A percentile compares a stretch with the other conserved stretches of the same genome.
Conservation (phyloP, 2,797 vertebrate genomes). For the Lacerta viridis region DNA sequence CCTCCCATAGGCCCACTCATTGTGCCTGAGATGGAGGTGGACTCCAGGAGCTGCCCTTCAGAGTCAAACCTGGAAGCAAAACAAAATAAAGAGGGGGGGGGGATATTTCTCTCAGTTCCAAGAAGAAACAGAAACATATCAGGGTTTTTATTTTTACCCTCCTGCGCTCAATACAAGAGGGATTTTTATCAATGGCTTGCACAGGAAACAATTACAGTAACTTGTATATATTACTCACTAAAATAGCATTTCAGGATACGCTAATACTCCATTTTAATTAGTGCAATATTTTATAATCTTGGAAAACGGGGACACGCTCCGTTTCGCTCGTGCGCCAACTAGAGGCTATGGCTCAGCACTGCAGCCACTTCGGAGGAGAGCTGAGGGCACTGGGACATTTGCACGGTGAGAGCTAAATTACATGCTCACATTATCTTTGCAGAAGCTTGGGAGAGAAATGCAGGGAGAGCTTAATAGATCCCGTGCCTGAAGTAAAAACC, state of each 20-base stretch:
- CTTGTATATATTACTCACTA: constrained; percentile 68
- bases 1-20: constrained; percentile 78
- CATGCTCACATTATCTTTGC: constrained; percentile 70
- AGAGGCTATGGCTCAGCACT: constrained; percentile 74
- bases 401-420: constrained; percentile 76
- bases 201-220: constrained; percentile 73
- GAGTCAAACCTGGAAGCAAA: constrained; percentile 91
- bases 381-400: constrained; percentile 68
- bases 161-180: constrained; percentile 26
- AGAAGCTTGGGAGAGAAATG: constrained; percentile 63
- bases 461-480: constrained; percentile 64
- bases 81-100: background rate
- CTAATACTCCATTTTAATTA: constrained; percentile 67
- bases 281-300: constrained; percentile 60
- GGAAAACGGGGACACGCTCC: constrained; percentile 68
- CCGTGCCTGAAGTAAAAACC: constrained; percentile 49
- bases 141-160: constrained; percentile 26
- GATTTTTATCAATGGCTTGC: constrained; percentile 64
- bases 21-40: constrained; percentile 90
- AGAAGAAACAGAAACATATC: background rate
- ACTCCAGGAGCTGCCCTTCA: constrained; percentile 91
- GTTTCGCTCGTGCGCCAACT: constrained; percentile 76
- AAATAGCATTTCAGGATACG: constrained; percentile 70
- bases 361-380: constrained; percentile 57
- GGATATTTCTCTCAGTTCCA: constrained; percentile 22